Conservation (phyloP, 1,140 invertebrate species). For the Polyergus mexicanus region DNA sequence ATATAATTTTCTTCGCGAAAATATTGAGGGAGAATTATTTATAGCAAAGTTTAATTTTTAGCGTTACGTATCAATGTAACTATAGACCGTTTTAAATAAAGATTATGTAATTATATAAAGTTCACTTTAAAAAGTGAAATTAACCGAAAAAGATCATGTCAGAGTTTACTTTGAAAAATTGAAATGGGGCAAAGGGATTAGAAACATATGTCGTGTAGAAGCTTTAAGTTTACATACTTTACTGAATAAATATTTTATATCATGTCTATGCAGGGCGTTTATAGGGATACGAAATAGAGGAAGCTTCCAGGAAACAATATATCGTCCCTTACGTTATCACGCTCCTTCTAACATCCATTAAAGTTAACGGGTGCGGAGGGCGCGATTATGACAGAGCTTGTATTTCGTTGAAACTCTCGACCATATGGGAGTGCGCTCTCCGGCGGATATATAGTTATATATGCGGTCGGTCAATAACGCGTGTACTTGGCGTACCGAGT, state of each 20-base stretch:
- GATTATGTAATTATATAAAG: neutral
- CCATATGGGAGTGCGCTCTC: slow-evolving; percentile 15
- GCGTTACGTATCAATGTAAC: neutral
- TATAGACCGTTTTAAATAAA: neutral
- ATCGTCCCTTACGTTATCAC: neutral
- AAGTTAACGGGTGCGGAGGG: slow-evolving; percentile 10
- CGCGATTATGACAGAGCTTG: neutral
- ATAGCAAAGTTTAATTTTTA: neutral
- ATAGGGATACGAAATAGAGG: neutral
- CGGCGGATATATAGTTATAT: slow-evolving; percentile 36
- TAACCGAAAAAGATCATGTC: neutral
- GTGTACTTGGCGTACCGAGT: slow-evolving; percentile 28
- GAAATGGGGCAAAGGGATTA: neutral
- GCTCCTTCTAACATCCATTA: neutral
- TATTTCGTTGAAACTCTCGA: slow-evolving; percentile 3
- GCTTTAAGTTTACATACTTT: slow-evolving; percentile 1
- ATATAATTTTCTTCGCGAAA: neutral
- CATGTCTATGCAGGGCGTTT: neutral
- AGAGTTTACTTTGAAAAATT: neutral
- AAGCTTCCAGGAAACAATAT: neutral
- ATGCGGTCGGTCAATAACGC: slow-evolving; percentile 55
- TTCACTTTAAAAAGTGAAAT: neutral
- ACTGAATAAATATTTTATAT: neutral
- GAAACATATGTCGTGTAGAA: neutral
- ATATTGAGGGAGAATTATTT: neutral